Base-by-base conservation (phyloP, 2,797 vertebrate species). In the Etheostoma nigrum region DNA sequence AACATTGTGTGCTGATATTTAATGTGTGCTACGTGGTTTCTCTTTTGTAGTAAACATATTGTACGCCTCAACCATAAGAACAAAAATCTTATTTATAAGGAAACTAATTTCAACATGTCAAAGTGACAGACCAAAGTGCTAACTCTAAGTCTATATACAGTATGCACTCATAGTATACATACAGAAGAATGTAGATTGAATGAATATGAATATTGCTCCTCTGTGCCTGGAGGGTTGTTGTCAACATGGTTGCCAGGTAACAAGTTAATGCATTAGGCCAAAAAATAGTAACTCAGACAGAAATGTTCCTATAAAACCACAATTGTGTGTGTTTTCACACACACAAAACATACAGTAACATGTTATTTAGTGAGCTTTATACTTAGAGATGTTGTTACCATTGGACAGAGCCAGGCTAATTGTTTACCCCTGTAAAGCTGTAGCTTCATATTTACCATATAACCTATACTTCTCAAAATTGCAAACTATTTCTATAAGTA, bases 21-120 rank as follows among this genome's bases (percentile, higher is more conserved):
- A 49, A 36, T 51, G 14, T 64, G 8, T 45, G 5, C 16, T 18
- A 15, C 67, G 68, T 23, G 27, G 67, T 78, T 75, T 61, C 5
- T 74, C 47, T 48, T 3, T 44, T 10, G 16, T 15, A 16, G 49
- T 23, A 49, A 51, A 53, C 15, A 54, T 3, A 12, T 21, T 25
- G 45, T 33, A 49, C 19, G 6, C 10, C 36, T 33, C 7, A 25
- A 66, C 33, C n/a, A n/a, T 8, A 30, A 19, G 16, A 19, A 49
- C 16, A 49, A 49, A 44, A 15, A 13, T n/a, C 25, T 6, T 47
- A 11, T 21, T 49, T 45, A 27, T 18, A 62, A 27, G 60, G 9
- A 62, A 2, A 16, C 2, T 45, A 25, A 61, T 45, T 23, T 61
- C 42, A 36, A 36, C 9, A 10, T 40, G 36, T 40, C 36, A 40